Base-by-base conservation (phyloP, 2,888 invertebrate species). In the Ormyrus nitidulus region DNA sequence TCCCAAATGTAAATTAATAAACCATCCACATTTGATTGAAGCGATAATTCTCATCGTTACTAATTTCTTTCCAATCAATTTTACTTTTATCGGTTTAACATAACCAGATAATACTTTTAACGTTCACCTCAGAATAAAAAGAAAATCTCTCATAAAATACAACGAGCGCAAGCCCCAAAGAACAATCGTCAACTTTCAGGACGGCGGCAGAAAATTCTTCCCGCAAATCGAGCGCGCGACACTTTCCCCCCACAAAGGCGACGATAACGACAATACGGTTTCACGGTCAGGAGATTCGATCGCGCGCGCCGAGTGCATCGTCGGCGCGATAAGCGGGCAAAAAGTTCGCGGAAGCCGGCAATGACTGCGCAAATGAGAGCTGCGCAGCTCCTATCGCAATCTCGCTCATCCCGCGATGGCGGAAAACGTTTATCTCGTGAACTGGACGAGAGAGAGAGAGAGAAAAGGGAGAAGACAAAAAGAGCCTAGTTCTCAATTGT, bases 281-380 rank as follows among this genome's bases (percentile, higher is more conserved):
- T 79, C 79, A 78, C 54, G 78, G 78, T 51, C 68, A 68, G 13
- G 53, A 72, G 78, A 72, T 78, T 72, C 68, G 53, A 54, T 34
- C 48, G 58, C 49, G 11, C 49, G 11, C 56, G 34, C 62, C 51
- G 19, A 46, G 34, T 4, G 34, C 34, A 34, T 34, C 34, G 34
- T 4, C 0, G 2, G 34, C 4, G 34, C 8, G 65, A 64, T 68
- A 70, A 62, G n/a, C 13, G 34, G 11, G 11, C 58, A 19, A 49
- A 77, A 56, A 64, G 54, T 64, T 77, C 48, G 79, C 69, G 73
- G 69, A 69, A 69, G 68, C 64, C 53, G 49, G 56, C 8, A 49
- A 56, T 9, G 11, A 59, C 44, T 9, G 53, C 61, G 59, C 68
- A 54, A 76, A 76, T 69, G 13, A 49, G 53, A 68, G 49, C 51